These are phyloP conservation scores for Athripsodes cinereus DNA, from an alignment of 2,888 invertebrate species.

Conservation along the genomic window DNA sequence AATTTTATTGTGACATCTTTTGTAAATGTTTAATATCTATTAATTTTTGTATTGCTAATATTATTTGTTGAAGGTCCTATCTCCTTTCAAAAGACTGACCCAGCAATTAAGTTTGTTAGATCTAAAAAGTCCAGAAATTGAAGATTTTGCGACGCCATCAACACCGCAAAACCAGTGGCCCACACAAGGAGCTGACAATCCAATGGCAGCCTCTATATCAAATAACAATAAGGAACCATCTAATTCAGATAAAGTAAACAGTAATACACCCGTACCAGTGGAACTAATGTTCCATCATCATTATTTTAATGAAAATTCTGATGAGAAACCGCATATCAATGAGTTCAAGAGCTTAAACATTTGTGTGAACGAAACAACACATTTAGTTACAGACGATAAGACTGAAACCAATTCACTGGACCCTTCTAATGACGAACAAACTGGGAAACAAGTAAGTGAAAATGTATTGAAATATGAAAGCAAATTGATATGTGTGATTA, in stretches of 20 bases:
- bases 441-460: too few species aligned
- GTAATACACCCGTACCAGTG: constrained; percentile 24
- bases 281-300: constrained; percentile 42
- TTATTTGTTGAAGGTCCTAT: constrained; percentile 50
- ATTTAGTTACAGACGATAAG: background rate
- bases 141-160: constrained; percentile 63
- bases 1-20: too few species aligned
- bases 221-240: constrained; percentile 26
- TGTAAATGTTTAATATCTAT: too few species aligned
- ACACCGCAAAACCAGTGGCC: constrained; percentile 61
- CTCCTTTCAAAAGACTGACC: constrained; percentile 70
- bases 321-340: constrained; percentile 9
- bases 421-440: too few species aligned
- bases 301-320: constrained; percentile 36
- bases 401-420: background rate
- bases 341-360: constrained; percentile 22
- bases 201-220: constrained; percentile 30
- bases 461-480: too few species aligned
- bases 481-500: too few species aligned
- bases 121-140: constrained; percentile 64
- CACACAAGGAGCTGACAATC: constrained; percentile 37
- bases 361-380: constrained; percentile 11
- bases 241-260: constrained; percentile 32
- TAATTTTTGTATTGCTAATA: too few species aligned
- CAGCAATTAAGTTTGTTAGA: constrained; percentile 70